Percentiles rank a stretch among this genome's conserved stretches.
These are phyloP conservation scores for Lanistes nyassanus DNA, from an alignment of 1,140 invertebrate genomes.

Conservation along the genomic window DNA sequence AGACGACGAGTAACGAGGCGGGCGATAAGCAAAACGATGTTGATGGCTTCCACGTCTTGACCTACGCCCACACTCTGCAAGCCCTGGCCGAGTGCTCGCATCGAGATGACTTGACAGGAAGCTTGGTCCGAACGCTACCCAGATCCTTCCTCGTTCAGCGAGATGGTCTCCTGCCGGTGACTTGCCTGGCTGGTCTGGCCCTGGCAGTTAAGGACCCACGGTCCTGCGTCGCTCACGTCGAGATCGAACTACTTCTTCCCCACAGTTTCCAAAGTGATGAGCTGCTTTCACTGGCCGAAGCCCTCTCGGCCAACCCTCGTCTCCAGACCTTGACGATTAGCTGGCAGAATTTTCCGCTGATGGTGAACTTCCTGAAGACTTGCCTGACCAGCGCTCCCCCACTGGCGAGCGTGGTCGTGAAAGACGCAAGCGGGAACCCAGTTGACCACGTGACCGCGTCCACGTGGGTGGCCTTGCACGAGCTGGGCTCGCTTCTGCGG, in stretches of 20 bases:
- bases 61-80: conserved; percentile 43
- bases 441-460: conserved; percentile 6
- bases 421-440: conserved; percentile 14
- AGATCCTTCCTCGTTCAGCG: conserved; percentile 29
- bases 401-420: conserved; percentile 33
- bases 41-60: conserved; percentile 36
- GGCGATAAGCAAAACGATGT: conserved; percentile 3
- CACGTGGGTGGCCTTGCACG: conserved; percentile 47
- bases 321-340: conserved; percentile 39
- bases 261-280: conserved; percentile 33
- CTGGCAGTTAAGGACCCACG: conserved; percentile 21
- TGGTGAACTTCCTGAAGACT: conserved; percentile 42
- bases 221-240: conserved; percentile 39
- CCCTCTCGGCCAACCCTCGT: conserved; percentile 24
- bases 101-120: conserved; percentile 4
- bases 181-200: conserved; percentile 38
- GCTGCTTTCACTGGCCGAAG: conserved; percentile 35
- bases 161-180: conserved; percentile 36
- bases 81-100: conserved; percentile 43
- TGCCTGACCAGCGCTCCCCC: conserved; percentile 29
- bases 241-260: conserved; percentile 41
- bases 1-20: background rate
- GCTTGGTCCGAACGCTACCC: conserved; percentile 14
- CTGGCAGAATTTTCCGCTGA: conserved; percentile 40
- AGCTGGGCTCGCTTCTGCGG: conserved; percentile 41